A percentile compares a stretch with the other conserved stretches of the same genome.
Conservation (phyloP, 2,113 vertebrate species). For the Ptilonorhynchus violaceus region DNA sequence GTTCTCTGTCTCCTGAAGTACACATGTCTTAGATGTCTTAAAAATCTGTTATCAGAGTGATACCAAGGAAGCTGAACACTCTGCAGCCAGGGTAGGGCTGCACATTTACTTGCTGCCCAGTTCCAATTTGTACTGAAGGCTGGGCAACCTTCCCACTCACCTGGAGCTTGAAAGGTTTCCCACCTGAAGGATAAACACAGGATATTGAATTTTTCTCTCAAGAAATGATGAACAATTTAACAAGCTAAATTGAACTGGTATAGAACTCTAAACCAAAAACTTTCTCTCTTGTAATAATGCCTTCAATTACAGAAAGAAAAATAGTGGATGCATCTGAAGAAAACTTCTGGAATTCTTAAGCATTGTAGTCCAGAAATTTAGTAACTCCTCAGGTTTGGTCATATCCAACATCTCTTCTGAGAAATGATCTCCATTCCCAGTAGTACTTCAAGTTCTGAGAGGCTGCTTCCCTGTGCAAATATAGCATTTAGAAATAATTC, state of each 20-base stretch:
- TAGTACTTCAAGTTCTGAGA: neutral
- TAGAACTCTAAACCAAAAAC: neutral
- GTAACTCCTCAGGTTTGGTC: neutral
- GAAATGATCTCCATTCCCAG: neutral
- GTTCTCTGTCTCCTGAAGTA: too few relatives aligned
- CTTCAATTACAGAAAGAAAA: neutral
- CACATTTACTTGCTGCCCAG: neutral
- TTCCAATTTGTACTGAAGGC: neutral
- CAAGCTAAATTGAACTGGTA: neutral
- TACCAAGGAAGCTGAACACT: neutral
- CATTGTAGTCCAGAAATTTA: neutral
- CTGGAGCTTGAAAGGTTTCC: neutral
- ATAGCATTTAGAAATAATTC: slow-evolving; percentile 1
- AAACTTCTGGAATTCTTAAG: neutral
- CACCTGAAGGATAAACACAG: neutral
- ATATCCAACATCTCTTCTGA: neutral
- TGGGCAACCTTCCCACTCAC: neutral
- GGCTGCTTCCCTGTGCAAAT: neutral
- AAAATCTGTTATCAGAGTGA: neutral
- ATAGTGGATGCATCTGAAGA: neutral
- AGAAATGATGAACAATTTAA: neutral
- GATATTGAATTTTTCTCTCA: neutral
- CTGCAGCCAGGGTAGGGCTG: neutral
- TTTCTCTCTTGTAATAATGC: neutral
- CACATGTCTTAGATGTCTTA: neutral